Conservation (phyloP, 2,113 vertebrate genomes). For the Oncorhynchus mykiss region DNA sequence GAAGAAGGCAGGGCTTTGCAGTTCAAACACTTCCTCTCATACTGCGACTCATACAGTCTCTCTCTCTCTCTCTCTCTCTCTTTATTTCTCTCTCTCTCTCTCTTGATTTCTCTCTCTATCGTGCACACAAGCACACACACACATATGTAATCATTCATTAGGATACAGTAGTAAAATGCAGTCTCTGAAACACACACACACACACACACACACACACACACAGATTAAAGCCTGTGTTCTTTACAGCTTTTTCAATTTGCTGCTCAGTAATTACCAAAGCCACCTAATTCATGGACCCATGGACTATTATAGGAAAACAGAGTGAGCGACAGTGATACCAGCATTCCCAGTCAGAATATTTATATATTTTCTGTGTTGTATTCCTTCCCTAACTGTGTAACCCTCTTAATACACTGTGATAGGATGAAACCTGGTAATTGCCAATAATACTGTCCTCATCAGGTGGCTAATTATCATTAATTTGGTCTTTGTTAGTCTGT, state of each 20-base stretch:
- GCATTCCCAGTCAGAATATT: conserved; percentile 4
- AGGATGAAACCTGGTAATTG: conserved; percentile 69
- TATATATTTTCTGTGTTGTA: neutral
- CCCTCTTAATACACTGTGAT: conserved; percentile 48
- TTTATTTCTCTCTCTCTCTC: neutral
- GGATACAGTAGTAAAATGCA: neutral
- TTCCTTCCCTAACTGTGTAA: conserved; percentile 21
- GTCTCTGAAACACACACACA: neutral
- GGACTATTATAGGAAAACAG: conserved; percentile 31
- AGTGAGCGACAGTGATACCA: neutral
- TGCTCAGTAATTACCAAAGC: conserved; percentile 47
- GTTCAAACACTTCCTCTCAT: conserved; percentile 20
- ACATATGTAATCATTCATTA: neutral
- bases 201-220: conserved; percentile 31
- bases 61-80: neutral
- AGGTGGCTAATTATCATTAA: conserved; percentile 73
- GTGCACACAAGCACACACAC: neutral
- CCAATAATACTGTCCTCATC: conserved; percentile 70
- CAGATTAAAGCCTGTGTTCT: conserved; percentile 40
- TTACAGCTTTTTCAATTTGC: conserved; percentile 46
- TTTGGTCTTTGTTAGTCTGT: conserved; percentile 53
- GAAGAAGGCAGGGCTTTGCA: conserved; percentile 51
- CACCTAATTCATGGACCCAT: conserved; percentile 43
- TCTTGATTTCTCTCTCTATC: neutral
- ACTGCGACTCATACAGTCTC: neutral